These are phyloP conservation scores for Drosophila nigritarsus DNA, from an alignment of 2,888 invertebrate species.

Conservation along the genomic window DNA sequence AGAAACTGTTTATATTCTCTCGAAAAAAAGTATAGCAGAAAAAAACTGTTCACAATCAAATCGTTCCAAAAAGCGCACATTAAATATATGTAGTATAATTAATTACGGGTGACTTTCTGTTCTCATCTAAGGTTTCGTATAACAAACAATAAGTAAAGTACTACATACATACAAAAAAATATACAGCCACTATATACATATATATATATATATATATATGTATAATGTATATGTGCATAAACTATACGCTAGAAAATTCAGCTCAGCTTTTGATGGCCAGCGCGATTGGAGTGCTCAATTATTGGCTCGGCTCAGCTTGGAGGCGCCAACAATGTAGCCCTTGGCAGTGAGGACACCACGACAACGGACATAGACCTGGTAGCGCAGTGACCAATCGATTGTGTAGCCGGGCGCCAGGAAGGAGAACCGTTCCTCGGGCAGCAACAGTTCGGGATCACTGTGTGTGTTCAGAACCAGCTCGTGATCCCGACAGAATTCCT, in stretches of 20 bases:
- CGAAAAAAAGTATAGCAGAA: slow-evolving; percentile 43
- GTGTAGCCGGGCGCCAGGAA: slow-evolving; percentile 85
- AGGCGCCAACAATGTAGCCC: slow-evolving; percentile 90
- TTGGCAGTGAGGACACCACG: slow-evolving; percentile 96
- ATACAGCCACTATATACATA: slow-evolving; percentile 23
- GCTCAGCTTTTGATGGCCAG: slow-evolving; percentile 38
- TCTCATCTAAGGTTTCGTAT: slow-evolving; percentile 63
- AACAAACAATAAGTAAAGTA: slow-evolving; percentile 75
- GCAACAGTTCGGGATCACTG: slow-evolving; percentile 91
- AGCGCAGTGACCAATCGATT: slow-evolving; percentile 92
- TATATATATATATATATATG: slow-evolving; percentile 32
- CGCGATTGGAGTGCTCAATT: slow-evolving; percentile 32
- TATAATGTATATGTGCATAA: slow-evolving; percentile 25
- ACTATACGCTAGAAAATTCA: slow-evolving; percentile 54
- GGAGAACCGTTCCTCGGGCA: slow-evolving; percentile 87
- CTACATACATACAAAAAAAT: slow-evolving; percentile 49
- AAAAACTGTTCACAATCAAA: slow-evolving; percentile 63
- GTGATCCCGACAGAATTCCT: slow-evolving; percentile 95
- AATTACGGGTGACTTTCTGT: slow-evolving; percentile 17
- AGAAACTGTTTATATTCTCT: slow-evolving; percentile 51
- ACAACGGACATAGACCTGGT: slow-evolving; percentile 95
- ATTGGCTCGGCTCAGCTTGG: slow-evolving; percentile 49
- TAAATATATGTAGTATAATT: slow-evolving; percentile 3
- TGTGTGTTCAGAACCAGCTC: slow-evolving; percentile 97
- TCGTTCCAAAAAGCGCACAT: slow-evolving; percentile 43